These are phyloP conservation scores for Chaitophorus viminalis DNA, from an alignment of 2,888 invertebrate genomes.

Conservation along the genomic window DNA sequence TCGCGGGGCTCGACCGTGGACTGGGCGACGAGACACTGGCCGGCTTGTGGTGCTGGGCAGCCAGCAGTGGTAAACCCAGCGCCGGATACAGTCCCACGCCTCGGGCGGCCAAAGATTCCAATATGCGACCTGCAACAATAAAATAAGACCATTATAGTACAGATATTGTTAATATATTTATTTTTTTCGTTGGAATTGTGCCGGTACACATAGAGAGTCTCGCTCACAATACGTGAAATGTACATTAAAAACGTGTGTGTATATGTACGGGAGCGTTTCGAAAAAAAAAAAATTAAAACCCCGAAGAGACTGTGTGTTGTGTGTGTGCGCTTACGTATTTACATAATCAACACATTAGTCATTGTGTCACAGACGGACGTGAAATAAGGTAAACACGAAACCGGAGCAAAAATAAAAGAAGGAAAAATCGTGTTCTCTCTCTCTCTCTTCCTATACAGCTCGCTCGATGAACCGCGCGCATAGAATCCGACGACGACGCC, in stretches of 20 bases:
- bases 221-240: background rate
- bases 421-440: constrained; percentile 39
- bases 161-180: constrained; percentile 1
- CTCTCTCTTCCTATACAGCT: too few species aligned
- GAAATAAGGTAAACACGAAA: constrained; percentile 61
- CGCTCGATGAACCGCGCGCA: background rate
- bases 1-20: constrained; percentile 46
- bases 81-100: constrained; percentile 62
- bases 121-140: constrained; percentile 69
- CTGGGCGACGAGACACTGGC: constrained; percentile 45
- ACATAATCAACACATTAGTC: constrained; percentile 59
- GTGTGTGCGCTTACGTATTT: background rate
- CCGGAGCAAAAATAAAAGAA: constrained; percentile 46
- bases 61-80: constrained; percentile 31
- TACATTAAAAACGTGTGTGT: background rate
- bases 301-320: background rate
- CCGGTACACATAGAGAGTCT: background rate
- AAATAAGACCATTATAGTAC: constrained; percentile 32
- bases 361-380: constrained; percentile 59
- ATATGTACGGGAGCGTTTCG: background rate
- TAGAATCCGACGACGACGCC: constrained; percentile 41
- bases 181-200: background rate
- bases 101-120: constrained; percentile 68
- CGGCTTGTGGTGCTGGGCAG: constrained; percentile 35
- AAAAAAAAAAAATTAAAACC: constrained; percentile 7